Conservation (phyloP, 2,888 invertebrate species). For the Drosophila pegasa region DNA sequence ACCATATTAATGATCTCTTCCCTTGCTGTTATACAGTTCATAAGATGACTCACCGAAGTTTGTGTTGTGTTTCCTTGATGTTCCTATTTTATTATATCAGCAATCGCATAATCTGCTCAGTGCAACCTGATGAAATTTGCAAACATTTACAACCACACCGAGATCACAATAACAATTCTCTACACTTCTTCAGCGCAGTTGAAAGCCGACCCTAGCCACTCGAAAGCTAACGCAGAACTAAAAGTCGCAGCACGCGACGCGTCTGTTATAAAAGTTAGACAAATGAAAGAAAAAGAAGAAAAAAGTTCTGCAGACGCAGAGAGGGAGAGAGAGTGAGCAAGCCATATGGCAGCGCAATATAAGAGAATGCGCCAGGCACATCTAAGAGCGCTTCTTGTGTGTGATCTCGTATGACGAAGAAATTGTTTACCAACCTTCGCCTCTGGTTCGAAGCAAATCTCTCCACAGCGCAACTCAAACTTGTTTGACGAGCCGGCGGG, state of each 20-base stretch:
- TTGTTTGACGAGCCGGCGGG: slow-evolving; percentile 42
- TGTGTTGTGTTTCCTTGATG: background rate
- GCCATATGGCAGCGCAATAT: no score
- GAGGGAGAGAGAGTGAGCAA: no score
- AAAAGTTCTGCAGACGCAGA: slow-evolving; percentile 71
- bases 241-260: slow-evolving; percentile 55
- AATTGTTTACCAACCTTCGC: slow-evolving; percentile 50
- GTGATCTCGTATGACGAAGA: slow-evolving; percentile 48
- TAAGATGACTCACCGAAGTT: background rate
- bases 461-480: slow-evolving; percentile 62
- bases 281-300: slow-evolving; percentile 16
- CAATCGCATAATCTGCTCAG: slow-evolving; percentile 7
- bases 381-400: slow-evolving; percentile 30
- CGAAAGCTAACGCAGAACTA: slow-evolving; percentile 73
- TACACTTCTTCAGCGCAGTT: slow-evolving; percentile 38
- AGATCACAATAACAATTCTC: slow-evolving; percentile 22
- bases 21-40: background rate
- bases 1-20: slow-evolving; percentile 2
- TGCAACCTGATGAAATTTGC: background rate
- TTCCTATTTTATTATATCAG: background rate
- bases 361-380: slow-evolving; percentile 29
- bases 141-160: slow-evolving; percentile 13
- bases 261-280: slow-evolving; percentile 78
- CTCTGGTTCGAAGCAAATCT: slow-evolving; percentile 40
- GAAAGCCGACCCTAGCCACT: slow-evolving; percentile 65